These are phyloP conservation scores for Hipposideros armiger DNA, from an alignment of 2,113 vertebrate genomes.

Conservation along the genomic window DNA sequence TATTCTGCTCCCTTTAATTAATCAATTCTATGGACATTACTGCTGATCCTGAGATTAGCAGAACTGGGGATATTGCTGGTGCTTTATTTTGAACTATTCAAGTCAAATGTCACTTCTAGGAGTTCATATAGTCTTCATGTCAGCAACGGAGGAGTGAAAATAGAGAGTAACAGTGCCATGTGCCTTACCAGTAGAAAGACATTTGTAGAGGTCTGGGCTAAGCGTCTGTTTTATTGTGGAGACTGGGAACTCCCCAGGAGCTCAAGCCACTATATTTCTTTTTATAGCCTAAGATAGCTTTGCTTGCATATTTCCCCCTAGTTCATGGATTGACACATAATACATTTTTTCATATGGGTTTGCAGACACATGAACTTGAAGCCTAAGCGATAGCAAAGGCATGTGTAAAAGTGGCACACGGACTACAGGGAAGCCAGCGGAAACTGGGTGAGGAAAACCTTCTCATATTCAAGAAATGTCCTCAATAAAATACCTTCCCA, in stretches of 20 bases:
- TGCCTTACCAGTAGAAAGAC: neutral
- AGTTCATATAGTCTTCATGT: neutral
- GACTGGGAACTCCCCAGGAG: neutral
- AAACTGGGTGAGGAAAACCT: neutral
- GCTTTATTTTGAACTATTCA: neutral
- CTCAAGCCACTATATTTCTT: constrained; percentile 45
- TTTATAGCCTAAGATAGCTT: constrained; percentile 53
- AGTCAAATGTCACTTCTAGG: neutral
- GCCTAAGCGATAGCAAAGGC: neutral
- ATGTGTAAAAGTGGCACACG: neutral
- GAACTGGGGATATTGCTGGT: neutral
- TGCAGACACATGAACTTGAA: constrained; percentile 52
- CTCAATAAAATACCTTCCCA: neutral
- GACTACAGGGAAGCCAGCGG: neutral
- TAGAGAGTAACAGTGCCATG: neutral
- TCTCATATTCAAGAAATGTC: neutral
- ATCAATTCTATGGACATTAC: neutral
- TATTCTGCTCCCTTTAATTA: neutral
- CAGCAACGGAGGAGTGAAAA: neutral
- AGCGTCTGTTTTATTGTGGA: neutral
- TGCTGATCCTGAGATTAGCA: neutral
- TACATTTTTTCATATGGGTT: constrained; percentile 63
- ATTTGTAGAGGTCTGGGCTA: neutral
- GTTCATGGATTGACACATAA: neutral
- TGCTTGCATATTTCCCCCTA: neutral